Conservation (phyloP, 2,113 vertebrate genomes). For the Oncorhynchus masou region DNA sequence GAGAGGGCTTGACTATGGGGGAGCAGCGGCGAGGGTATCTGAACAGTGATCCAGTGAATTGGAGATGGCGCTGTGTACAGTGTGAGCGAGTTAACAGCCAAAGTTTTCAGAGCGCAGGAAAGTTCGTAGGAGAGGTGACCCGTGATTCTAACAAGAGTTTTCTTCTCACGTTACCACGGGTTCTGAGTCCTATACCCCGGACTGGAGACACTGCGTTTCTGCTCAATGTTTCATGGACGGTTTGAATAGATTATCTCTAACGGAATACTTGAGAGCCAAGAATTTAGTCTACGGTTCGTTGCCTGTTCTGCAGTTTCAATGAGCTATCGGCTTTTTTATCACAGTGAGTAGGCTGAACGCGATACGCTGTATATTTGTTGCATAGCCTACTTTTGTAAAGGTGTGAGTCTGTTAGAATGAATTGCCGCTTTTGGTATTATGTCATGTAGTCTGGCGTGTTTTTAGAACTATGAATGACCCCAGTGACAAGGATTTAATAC, state of each 20-base stretch:
- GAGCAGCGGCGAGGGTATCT: background rate
- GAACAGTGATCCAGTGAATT: slow-evolving; percentile 27
- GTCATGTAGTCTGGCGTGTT: slow-evolving; percentile 52
- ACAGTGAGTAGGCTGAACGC: slow-evolving; percentile 52
- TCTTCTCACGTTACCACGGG: slow-evolving; percentile 41
- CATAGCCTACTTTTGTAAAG: slow-evolving; percentile 41
- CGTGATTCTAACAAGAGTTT: slow-evolving; percentile 29
- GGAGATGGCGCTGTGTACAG: slow-evolving; percentile 78
- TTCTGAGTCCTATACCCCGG: slow-evolving; percentile 41
- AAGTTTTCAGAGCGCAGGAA: slow-evolving; percentile 73
- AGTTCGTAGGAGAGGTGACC: slow-evolving; percentile 67
- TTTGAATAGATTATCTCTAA: slow-evolving; percentile 25
- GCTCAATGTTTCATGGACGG: slow-evolving; percentile 24
- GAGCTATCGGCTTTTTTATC: slow-evolving; percentile 44
- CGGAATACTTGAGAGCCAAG: slow-evolving; percentile 30
- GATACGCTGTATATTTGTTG: background rate
- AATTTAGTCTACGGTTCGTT: slow-evolving; percentile 36
- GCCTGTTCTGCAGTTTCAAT: slow-evolving; percentile 53
- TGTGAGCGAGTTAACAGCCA: slow-evolving; percentile 71
- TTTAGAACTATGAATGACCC: slow-evolving; percentile 66
- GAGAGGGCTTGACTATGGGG: background rate
- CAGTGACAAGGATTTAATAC: slow-evolving; percentile 70
- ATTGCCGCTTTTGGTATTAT: slow-evolving; percentile 34
- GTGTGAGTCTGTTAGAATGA: slow-evolving; percentile 43
- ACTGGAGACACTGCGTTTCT: slow-evolving; percentile 21